A percentile compares a stretch with the other conserved stretches of the same genome.
phyloP scores from a whole-genome alignment of 2,797 vertebrate species.

The Dendrocincla tyrannina region DNA sequence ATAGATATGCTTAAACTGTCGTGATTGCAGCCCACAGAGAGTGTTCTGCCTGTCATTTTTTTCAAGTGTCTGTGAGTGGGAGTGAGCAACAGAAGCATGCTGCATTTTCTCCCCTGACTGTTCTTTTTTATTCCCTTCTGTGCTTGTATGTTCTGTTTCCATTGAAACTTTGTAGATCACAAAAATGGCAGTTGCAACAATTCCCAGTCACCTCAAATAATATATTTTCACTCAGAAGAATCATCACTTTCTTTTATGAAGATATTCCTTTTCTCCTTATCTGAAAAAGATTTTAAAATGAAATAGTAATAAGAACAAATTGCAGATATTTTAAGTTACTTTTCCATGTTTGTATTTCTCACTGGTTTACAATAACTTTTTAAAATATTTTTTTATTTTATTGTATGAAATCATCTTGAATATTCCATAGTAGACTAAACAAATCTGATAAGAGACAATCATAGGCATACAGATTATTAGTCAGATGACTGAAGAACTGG shows the following conservation, averaged over 20 bases:
- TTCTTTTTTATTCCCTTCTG: slow-evolving; percentile 62
- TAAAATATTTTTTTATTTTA: neutral
- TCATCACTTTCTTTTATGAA: neutral
- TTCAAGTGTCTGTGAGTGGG: slow-evolving; percentile 52
- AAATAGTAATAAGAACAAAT: neutral
- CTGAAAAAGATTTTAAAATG: neutral
- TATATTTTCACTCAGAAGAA: neutral
- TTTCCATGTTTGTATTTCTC: neutral
- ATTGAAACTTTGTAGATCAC: neutral
- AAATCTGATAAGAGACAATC: neutral
- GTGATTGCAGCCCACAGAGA: neutral
- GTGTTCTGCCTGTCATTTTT: slow-evolving; percentile 49
- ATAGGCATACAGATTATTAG: neutral
- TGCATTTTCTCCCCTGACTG: slow-evolving; percentile 36
- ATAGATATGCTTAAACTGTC: neutral
- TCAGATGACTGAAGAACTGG: neutral
- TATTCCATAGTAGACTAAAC: neutral
- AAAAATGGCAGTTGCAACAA: neutral
- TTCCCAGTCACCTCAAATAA: neutral
- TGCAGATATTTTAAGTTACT: neutral
- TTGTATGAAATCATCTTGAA: neutral
- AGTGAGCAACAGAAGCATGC: slow-evolving; percentile 48
- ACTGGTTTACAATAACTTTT: neutral
- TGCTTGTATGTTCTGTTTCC: neutral
- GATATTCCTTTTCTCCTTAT: neutral